Evolutionary conservation across 2,113 vertebrate species (phyloP), one percentile per base, ranked within the genome.

Genomic region (Atlantisia rogersi): DNA sequence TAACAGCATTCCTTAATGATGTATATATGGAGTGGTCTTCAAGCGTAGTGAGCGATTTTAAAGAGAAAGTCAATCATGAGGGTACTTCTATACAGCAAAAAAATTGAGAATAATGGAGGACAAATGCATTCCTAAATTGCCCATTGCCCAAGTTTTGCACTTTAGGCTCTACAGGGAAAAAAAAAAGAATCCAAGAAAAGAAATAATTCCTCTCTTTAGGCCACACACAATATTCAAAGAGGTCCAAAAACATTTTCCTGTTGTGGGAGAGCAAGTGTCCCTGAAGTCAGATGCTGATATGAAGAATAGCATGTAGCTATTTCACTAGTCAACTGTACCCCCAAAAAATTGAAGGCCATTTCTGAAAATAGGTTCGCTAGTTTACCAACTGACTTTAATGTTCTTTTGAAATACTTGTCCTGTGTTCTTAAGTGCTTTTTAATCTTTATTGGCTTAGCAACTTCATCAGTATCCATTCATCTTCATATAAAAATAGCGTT

Each of bases 1-100:
- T 97, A 97, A 97, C 96, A 97, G 89, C 96, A 97, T 98, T 98
- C 95, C 95, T 96, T 97, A 97, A 92, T 88, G 86, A 97, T 98
- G 97, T 98, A 98, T 97, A 98, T 98, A 98, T 97, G 87, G 88
- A 96, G 89, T 96, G 95, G 95, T 98, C 97, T 98, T 98, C 97
- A 98, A 97, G 81, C 71, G 74, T 80, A 94, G 81, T 74, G 80
- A 97, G 96, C 15, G 75, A 94, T 95, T 97, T 96, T 96, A 96
- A 98, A 98, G 97, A 97, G 98, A 98, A 98, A 98, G 98, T 98
- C 98, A 97, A 96, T 89, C 96, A 85, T 79, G 91, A 59, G 83
- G 78, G 71, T 65, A 91, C 44, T 88, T 92, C 69, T 82, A 79
- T 86, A 25, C 4, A 90, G 53, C 1, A 86, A 91, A 95, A 94